Percentiles rank a stretch among this genome's conserved stretches.
These are phyloP conservation scores for Parnassius glacialis DNA, from an alignment of 2,888 invertebrate genomes.

Conservation along the genomic window DNA sequence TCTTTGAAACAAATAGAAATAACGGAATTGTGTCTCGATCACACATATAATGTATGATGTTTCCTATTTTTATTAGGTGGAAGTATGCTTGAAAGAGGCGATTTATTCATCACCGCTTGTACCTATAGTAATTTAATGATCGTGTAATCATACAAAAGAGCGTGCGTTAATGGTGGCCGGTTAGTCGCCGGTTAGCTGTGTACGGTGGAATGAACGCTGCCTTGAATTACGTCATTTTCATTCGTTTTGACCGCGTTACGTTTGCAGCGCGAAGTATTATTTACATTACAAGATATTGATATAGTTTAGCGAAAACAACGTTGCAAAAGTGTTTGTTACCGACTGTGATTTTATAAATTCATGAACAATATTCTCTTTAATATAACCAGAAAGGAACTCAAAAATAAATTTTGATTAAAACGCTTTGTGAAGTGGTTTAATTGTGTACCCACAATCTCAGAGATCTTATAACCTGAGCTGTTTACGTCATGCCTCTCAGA, in stretches of 20 bases:
- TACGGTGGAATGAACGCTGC: conserved; percentile 36
- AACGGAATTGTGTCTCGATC: too few relatives aligned
- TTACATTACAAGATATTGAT: conserved; percentile 9
- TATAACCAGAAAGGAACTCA: conserved; percentile 14
- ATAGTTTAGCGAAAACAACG: conserved; percentile 1
- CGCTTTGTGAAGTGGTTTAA: conserved; percentile 2
- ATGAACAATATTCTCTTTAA: background rate
- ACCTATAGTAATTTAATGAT: conserved; percentile 8
- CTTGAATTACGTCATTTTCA: conserved; percentile 66
- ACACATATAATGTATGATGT: too few relatives aligned
- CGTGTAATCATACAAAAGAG: conserved; percentile 21
- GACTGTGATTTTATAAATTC: conserved; percentile 2
- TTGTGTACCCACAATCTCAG: conserved; percentile 20
- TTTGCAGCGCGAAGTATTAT: conserved; percentile 16
- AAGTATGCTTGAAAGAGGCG: background rate
- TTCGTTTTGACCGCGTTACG: conserved; percentile 28
- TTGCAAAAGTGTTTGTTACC: background rate
- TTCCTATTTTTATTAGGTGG: too few relatives aligned
- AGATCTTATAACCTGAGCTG: conserved; percentile 42
- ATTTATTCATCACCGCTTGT: conserved; percentile 8
- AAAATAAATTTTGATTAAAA: conserved; percentile 5
- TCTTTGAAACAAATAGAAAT: too few relatives aligned
- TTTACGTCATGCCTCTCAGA: conserved; percentile 64
- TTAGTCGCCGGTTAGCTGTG: conserved; percentile 53
- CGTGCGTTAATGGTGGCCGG: conserved; percentile 42